Base-by-base conservation (phyloP, 2,113 vertebrate species). In the Notothenia rossii region DNA sequence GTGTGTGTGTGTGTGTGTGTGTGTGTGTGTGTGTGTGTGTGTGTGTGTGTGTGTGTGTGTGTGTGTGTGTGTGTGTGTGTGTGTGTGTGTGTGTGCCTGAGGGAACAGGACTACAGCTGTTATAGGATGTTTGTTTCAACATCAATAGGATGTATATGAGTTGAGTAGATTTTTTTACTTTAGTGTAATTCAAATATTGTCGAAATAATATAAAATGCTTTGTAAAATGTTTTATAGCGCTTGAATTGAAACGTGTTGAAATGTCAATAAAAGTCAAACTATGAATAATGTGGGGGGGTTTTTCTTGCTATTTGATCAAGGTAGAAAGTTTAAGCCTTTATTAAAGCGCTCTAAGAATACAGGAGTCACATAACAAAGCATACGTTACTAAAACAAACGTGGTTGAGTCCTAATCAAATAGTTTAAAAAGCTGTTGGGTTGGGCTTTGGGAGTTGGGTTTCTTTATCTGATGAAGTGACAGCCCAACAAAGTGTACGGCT, bases 201-300 rank as follows among this genome's bases (percentile, higher is more conserved):
- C 62, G 10, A 20, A 54, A 45, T 1, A 50, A 18, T 46, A 15
- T 66, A 46, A 59, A 50, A 60, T 22, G 11, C 6, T 51, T 78
- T 6, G 48, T 50, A 56, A 10, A n/a, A 49, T 68, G 50, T 81
- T 65, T 63, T 63, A 8, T 54, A 1, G 3, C 60, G 49, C 10
- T 71, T 72, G 13, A 55, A 64, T 70, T 78, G 11, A 53, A 18
- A 71, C 54, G 10, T 79, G 6, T 43, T 63, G 3, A 17, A 75
- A 80, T 82, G 71, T 89, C 15, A 89, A 88, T 91, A 86, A 91
- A 91, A 72, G 53, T 68, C 9, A 3, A 20, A 8, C 18, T 54
- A 25, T 56, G 4, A 65, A 40, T 2, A 0, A 59, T 56, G 10
- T 45, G 2, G 1, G 29, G 29, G 1, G 20, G 17, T 8, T 1